Evolutionary conservation across 1,140 invertebrate species (phyloP), one percentile per base, ranked within the genome.

Genomic region (Monomorium pharaonis): DNA sequence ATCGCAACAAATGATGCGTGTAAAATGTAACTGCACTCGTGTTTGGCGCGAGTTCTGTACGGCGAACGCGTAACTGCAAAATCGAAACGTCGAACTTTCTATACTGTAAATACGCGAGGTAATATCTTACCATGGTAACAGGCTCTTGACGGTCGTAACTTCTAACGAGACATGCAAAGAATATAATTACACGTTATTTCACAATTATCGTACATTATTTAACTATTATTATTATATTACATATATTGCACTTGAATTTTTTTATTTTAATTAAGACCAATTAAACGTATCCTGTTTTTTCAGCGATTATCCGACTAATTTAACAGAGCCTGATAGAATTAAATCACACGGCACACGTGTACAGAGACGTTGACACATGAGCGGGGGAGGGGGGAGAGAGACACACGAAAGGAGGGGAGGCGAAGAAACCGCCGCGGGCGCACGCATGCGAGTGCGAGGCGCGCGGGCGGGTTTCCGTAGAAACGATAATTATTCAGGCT

Each of bases 401-500:
- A 2, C n/a, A n/a, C n/a, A n/a, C n/a, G n/a, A 77, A 37, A 63
- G 54, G 33, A 74, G 21, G 30, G 18, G 30, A 56, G 44, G 63
- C 84, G 21, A 72, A 70, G 77, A 76, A 77, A 63, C n/a, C 81
- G 69, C 24, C 37, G 33, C 58, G 30, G 27, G 18, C 14, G n/a
- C 60, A 81, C 54, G 51, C 21, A 51, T 65, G 63, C 49, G 24
- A 72, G 49, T 51, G 83, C 62, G 84, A 58, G n/a, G n/a, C n/a
- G 86, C n/a, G 60, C 65, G 56, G 85, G 75, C 85, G 85, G 84
- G 83, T 93, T 91, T 86, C 83, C 88, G 87, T 89, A 88, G 89
- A 91, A 91, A 91, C 90, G 88, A 91, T 93, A 94, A 94, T 94
- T 94, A 93, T 93, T 93, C 92, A 90, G 89, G 86, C 85, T 85